phyloP scores from a whole-genome alignment of 2,113 vertebrate genomes.

The Ornithorhynchus anatinus region DNA sequence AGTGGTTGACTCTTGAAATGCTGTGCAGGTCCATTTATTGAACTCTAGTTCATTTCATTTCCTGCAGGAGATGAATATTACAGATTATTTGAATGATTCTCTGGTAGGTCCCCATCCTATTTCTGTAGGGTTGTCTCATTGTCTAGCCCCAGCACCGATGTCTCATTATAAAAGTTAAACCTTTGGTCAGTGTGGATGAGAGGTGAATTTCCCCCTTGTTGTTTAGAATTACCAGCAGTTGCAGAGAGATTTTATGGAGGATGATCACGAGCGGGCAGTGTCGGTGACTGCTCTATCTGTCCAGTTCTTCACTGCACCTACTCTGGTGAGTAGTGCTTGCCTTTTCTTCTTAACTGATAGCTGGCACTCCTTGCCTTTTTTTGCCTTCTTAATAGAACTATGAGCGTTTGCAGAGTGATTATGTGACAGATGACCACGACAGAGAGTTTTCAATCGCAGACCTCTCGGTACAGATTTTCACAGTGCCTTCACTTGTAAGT shows the following conservation, averaged over 20 bases:
- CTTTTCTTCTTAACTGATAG: conserved; percentile 78
- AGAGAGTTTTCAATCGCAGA: conserved; percentile 96
- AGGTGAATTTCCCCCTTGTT: conserved; percentile 91
- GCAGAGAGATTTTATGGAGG: conserved; percentile 99
- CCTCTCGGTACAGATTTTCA: conserved; percentile 98
- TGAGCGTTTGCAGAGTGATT: conserved; percentile 96
- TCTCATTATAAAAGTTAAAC: conserved; percentile 56
- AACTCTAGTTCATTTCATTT: no score
- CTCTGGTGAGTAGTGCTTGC: conserved; percentile 91
- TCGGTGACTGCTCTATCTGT: conserved; percentile 98
- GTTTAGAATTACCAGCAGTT: conserved; percentile 98
- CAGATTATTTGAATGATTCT: not conserved
- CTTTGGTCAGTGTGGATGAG: conserved; percentile 77
- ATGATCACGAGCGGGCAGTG: conserved; percentile 97
- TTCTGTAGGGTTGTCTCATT: conserved; percentile 22
- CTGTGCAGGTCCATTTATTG: no score
- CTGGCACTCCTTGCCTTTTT: conserved; percentile 82
- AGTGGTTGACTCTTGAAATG: no score
- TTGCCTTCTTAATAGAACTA: conserved; percentile 92
- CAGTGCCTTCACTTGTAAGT: conserved; percentile 97
- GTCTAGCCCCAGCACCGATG: conserved; percentile 59
- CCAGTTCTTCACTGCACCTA: conserved; percentile 98
- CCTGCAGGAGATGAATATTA: not conserved
- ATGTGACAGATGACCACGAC: conserved; percentile 96
- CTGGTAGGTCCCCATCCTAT: not conserved